A percentile compares a stretch with the other conserved stretches of the same genome.
Evolutionary conservation across 2,797 vertebrate genomes (phyloP).

Genomic region (Potorous gilbertii): DNA sequence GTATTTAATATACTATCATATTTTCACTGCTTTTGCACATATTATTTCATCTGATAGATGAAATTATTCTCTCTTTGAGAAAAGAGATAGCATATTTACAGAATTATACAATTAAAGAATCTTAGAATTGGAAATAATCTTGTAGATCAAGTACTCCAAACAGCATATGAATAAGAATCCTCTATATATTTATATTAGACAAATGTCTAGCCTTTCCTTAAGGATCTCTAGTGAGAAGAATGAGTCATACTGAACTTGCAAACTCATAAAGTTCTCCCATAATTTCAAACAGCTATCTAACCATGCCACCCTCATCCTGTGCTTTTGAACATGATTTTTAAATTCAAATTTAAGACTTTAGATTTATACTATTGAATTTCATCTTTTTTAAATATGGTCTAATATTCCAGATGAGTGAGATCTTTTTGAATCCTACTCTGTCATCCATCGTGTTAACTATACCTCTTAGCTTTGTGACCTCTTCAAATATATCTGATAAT

Average conservation of each 20-base stretch:
- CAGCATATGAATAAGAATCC: not conserved
- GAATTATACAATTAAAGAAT: not conserved
- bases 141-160: not conserved
- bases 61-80: not conserved
- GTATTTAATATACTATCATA: not conserved
- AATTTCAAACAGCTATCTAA: not conserved
- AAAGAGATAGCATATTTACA: not conserved
- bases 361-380: not conserved
- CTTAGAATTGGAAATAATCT: not conserved
- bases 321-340: not conserved
- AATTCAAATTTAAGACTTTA: not conserved
- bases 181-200: not conserved
- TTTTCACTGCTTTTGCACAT: not conserved
- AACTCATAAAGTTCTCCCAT: not conserved
- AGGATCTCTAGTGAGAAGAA: not conserved
- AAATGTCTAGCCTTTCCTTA: not conserved
- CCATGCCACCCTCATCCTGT: not conserved
- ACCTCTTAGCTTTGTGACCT: not conserved
- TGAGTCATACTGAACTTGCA: not conserved
- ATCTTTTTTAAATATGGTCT: not conserved
- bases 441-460: not conserved
- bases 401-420: not conserved
- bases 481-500: not conserved
- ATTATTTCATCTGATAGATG: not conserved
- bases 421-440: not conserved